Evolutionary conservation across 2,113 vertebrate genomes (phyloP), one percentile per base, ranked within the genome.

Genomic region (Circaetus gallicus): DNA sequence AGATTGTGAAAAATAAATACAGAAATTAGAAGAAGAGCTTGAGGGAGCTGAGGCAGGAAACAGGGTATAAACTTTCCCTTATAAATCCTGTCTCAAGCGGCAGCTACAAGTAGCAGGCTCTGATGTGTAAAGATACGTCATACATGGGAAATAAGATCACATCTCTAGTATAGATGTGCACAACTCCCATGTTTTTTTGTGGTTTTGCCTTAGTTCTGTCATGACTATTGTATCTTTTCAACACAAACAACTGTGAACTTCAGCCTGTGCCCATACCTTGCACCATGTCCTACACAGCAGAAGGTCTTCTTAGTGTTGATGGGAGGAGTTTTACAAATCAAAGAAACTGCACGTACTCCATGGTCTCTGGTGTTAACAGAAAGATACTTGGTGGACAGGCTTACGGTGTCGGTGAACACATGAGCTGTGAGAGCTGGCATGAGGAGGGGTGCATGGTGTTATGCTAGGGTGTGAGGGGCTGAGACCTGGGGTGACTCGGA

Each of bases 271-370:
- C 62, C 17, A 21, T 9, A n/a, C 16, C 15, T 59, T 38, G 4
- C 13, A 36, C 10, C 10, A 28, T 1, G 1, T 15, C 31, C 32
- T 45, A 13, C 81, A 34, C 11, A 69, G 18, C 6, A 20, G 25
- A 25, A 58, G 29, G 4, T 34, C 19, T 6, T 70, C 24, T 20
- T 79, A 34, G 31, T 32, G 34, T 52, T 1, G 0, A 2, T 21
- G 22, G 29, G 10, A 67, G 24, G 13, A 26, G 9, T 28, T 70
- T 52, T 50, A 59, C 13, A 69, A 83, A 63, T 36, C 12, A 52
- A 53, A 83, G 59, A 52, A 82, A 63, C 7, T 26, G 15, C 12
- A 53, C 72, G 6, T 47, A 16, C 15, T 55, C 4, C 0, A 0
- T 45, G 34, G n/a, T 80, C 29, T 76, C 58, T 63, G 28, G 13